Evolutionary conservation across 2,797 vertebrate genomes (phyloP), one percentile per base, ranked within the genome.

Genomic region (Eulemur mongoz): DNA sequence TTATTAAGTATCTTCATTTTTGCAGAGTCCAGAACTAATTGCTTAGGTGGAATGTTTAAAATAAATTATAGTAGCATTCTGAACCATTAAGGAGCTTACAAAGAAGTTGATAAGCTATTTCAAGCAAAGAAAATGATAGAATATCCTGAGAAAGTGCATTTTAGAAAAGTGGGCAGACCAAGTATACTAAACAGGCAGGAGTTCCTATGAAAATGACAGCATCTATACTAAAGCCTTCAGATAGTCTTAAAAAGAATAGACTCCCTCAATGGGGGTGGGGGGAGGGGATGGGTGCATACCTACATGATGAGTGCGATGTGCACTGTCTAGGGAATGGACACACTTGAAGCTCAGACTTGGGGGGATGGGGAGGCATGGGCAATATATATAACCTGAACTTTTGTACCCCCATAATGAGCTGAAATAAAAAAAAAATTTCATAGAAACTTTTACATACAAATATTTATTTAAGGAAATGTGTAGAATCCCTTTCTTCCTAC

Each of bases 1-100:
- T 93, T 80, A 92, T 78, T 94, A 93, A 73, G 23, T 94, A 30
- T 88, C 32, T 95, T 95, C 30, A 91, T 92, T 94, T 92, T 87
- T 81, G n/a, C 72, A 93, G 81, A 79, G 48, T 73, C 32, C 65
- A 72, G 65, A 92, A 79, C 40, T 94, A 91, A 92, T 25, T 93
- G 48, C n/a, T 91, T 25, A 89, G 65, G 65, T 83, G 40, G 17
- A 54, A 79, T 14, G 38, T 79, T 69, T 96, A 65, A 89, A 86
- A 88, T 14, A 91, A 96, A 89, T 63, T 85, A 67, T 13, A 75
- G 40, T 50, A 25, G n/a, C 80, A 12, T 89, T 84, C 32, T 84
- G 93, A 94, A 82, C 17, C 22, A 86, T 59, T 81, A 87, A 92
- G 13, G 30, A 93, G 14, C 59, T 94, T 93, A 78, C 20, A 87